These are phyloP conservation scores for Nettapus auritus DNA, from an alignment of 2,113 vertebrate genomes.

Conservation along the genomic window DNA sequence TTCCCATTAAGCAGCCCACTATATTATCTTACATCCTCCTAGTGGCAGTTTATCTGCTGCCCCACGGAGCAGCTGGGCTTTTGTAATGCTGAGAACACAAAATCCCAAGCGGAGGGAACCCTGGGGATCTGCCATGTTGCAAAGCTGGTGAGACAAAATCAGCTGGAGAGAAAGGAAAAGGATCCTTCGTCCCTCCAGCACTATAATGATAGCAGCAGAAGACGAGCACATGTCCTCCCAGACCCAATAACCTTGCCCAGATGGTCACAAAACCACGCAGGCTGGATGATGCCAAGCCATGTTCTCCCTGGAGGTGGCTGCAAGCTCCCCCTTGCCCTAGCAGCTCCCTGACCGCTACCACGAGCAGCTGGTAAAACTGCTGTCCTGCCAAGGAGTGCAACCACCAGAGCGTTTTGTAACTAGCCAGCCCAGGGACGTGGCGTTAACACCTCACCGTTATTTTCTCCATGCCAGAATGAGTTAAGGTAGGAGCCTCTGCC, in stretches of 20 bases:
- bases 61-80: background rate
- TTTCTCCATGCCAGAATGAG: background rate
- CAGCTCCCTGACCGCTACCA: background rate
- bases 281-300: background rate
- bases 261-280: background rate
- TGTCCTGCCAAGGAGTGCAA: background rate
- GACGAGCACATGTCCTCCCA: background rate
- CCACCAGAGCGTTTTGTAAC: fast-evolving
- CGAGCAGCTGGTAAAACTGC: background rate
- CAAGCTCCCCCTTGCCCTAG: background rate
- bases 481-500: conserved; percentile 6
- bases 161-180: background rate
- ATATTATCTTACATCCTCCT: background rate
- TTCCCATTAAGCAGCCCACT: background rate
- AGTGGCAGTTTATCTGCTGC: background rate
- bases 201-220: background rate
- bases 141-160: background rate
- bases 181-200: background rate
- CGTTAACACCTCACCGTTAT: background rate
- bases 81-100: background rate
- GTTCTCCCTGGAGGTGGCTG: background rate
- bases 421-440: background rate
- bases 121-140: background rate
- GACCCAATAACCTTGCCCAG: background rate
- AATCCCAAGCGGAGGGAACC: background rate